Evolutionary conservation across 2,797 vertebrate species (phyloP).

Genomic region (Mus minutoides): DNA sequence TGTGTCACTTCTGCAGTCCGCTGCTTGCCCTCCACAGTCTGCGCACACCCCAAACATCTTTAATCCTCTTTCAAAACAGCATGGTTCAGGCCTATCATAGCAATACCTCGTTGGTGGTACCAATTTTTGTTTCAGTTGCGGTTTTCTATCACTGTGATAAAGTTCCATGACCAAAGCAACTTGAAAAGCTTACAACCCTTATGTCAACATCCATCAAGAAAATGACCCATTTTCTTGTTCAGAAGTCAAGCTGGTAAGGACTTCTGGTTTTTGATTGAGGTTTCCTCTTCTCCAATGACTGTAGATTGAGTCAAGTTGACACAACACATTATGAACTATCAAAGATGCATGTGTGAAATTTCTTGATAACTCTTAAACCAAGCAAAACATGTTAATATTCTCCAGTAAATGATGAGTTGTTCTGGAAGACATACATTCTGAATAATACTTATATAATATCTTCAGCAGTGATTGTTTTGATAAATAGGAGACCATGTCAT

Average conservation of each 20-base stretch:
- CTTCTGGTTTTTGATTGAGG: no score
- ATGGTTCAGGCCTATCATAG: not conserved
- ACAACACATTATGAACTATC: not conserved
- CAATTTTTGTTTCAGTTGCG: not conserved
- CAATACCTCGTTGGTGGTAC: not conserved
- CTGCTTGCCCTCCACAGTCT: no score
- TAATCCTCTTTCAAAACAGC: not conserved
- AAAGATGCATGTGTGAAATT: constrained; percentile 18
- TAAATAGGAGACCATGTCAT: not conserved
- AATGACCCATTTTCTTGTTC: not conserved
- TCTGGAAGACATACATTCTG: not conserved
- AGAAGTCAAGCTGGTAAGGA: not conserved
- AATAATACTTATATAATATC: not conserved
- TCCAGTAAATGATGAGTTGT: constrained; percentile 32
- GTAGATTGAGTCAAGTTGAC: not conserved
- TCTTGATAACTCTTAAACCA: not conserved
- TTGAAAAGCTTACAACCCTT: not conserved
- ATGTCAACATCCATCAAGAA: not conserved
- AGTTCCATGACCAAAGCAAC: not conserved
- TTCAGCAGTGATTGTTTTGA: not conserved
- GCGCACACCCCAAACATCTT: not conserved
- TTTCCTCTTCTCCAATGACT: not conserved
- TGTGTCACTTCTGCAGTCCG: no score
- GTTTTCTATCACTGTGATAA: not conserved
- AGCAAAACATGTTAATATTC: not conserved